These are phyloP conservation scores for Pseudoatta argentina DNA, from an alignment of 1,140 invertebrate species.

Conservation along the genomic window DNA sequence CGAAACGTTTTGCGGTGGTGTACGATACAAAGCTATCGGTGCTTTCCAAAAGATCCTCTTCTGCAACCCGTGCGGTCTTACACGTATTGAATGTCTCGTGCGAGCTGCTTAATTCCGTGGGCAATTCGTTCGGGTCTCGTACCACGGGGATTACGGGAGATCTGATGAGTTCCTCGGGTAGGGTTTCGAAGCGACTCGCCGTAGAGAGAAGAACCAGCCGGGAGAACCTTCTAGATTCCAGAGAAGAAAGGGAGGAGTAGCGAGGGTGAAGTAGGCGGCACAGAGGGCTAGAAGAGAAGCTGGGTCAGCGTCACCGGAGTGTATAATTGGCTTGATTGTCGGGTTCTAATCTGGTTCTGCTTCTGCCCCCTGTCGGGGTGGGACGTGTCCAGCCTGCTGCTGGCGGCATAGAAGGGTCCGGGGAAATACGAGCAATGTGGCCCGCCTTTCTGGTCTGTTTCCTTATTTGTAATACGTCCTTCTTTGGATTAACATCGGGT, in stretches of 20 bases:
- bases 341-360: slow-evolving; percentile 84
- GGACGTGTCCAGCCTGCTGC: slow-evolving; percentile 73
- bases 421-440: slow-evolving; percentile 69
- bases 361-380: slow-evolving; percentile 78
- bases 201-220: slow-evolving; percentile 74
- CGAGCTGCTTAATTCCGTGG: slow-evolving; percentile 81
- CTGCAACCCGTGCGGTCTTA: slow-evolving; percentile 33
- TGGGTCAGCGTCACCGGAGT: slow-evolving; percentile 85
- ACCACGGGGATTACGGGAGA: slow-evolving; percentile 83
- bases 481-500: slow-evolving; percentile 66
- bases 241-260: slow-evolving; percentile 79
- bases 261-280: slow-evolving; percentile 70
- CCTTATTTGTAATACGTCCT: slow-evolving; percentile 76
- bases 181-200: slow-evolving; percentile 75
- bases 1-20: slow-evolving; percentile 12
- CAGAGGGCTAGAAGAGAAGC: slow-evolving; percentile 77
- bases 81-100: slow-evolving; percentile 64
- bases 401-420: slow-evolving; percentile 49
- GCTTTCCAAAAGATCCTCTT: slow-evolving; percentile 41
- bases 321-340: slow-evolving; percentile 86
- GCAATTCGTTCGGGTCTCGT: slow-evolving; percentile 82
- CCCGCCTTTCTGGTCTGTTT: slow-evolving; percentile 71
- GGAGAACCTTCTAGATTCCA: slow-evolving; percentile 74
- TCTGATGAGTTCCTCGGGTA: slow-evolving; percentile 84
- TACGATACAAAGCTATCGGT: slow-evolving; percentile 6